Conservation (phyloP, 1,140 invertebrate genomes). For the Euura saliciscinereae region DNA sequence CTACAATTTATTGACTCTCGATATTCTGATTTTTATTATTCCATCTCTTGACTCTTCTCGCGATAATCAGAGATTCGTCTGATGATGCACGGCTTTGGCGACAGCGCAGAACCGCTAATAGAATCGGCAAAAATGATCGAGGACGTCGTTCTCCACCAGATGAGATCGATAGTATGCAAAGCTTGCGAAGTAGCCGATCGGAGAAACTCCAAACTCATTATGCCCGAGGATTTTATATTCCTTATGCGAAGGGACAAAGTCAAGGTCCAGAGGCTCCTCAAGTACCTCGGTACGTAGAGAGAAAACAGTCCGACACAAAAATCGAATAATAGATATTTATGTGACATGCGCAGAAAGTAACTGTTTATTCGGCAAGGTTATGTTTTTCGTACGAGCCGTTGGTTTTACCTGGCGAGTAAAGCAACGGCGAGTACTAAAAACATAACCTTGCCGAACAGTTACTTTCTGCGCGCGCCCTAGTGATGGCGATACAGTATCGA, state of each 20-base stretch:
- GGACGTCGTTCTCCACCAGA: conserved; percentile 66
- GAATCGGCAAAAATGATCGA: conserved; percentile 67
- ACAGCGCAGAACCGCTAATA: conserved; percentile 61
- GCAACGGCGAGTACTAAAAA: too few relatives aligned
- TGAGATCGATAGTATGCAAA: conserved; percentile 59
- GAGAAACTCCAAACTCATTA: conserved; percentile 44
- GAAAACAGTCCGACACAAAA: background rate
- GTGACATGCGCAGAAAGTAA: too few relatives aligned
- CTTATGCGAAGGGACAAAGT: conserved; percentile 66
- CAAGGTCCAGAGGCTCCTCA: conserved; percentile 64
- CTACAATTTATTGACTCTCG: too few relatives aligned
- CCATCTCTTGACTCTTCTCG: background rate
- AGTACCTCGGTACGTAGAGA: conserved; percentile 60
- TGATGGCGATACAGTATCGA: too few relatives aligned
- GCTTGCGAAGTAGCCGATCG: conserved; percentile 59
- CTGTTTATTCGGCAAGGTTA: too few relatives aligned
- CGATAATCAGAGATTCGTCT: conserved; percentile 61
- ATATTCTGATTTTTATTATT: too few relatives aligned
- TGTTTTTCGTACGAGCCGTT: too few relatives aligned
- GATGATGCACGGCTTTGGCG: conserved; percentile 73
- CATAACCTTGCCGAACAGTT: too few relatives aligned
- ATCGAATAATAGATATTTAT: background rate
- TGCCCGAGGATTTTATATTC: conserved; percentile 65
- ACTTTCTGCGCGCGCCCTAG: too few relatives aligned
- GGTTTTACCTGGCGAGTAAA: too few relatives aligned